phyloP scores from a whole-genome alignment of 2,113 vertebrate genomes.

The Mesitornis unicolor region DNA sequence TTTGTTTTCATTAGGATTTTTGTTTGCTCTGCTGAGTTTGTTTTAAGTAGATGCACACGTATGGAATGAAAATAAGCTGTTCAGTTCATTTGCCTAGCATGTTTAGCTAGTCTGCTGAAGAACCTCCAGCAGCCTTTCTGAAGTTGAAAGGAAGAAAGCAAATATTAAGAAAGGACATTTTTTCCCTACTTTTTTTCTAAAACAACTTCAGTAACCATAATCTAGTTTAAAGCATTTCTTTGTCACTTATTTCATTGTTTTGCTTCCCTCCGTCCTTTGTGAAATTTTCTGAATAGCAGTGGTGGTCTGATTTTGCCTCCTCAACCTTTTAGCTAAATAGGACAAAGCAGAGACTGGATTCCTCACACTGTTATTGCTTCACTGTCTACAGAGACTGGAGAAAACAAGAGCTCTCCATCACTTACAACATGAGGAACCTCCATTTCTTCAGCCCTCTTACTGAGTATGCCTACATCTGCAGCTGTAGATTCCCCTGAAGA shows the following conservation, averaged over 20 bases:
- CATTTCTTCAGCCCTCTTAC: background rate
- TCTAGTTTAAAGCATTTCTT: background rate
- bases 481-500: background rate
- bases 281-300: background rate
- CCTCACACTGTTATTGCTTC: background rate
- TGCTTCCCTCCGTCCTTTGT: background rate
- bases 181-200: background rate
- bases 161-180: background rate
- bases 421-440: background rate
- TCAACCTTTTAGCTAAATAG: background rate
- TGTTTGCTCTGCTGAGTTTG: background rate
- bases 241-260: background rate
- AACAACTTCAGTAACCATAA: background rate
- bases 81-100: background rate
- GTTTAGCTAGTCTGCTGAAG: background rate
- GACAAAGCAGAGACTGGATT: background rate
- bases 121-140: background rate
- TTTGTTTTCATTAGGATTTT: constrained; percentile 3
- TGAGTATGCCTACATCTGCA: background rate
- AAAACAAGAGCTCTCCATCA: background rate
- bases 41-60: background rate
- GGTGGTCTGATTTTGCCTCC: background rate
- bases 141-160: background rate
- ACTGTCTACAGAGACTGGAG: background rate
- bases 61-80: background rate